Conservation (phyloP, 2,797 vertebrate species). For the Sebastes elongatus region DNA sequence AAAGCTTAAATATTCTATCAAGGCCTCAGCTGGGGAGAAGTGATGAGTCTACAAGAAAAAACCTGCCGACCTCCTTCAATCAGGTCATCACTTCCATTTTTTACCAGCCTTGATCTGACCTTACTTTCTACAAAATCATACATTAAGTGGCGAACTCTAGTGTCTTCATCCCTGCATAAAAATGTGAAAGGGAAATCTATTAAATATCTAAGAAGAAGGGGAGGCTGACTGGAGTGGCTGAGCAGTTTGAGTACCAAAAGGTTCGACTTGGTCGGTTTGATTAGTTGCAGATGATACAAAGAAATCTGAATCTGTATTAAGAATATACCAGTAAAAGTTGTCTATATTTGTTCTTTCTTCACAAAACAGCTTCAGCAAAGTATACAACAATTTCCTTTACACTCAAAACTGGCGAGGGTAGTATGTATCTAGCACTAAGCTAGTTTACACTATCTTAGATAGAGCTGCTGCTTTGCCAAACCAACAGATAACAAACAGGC, state of each 20-base stretch:
- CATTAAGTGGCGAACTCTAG: background rate
- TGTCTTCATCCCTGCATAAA: background rate
- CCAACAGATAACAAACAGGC: background rate
- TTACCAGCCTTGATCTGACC: background rate
- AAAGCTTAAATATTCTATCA: slow-evolving; percentile 55
- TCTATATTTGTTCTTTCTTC: background rate
- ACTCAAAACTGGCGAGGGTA: background rate
- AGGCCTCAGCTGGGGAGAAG: slow-evolving; percentile 51
- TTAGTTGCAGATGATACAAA: background rate
- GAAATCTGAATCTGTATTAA: background rate
- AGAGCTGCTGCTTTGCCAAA: background rate
- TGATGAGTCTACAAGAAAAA: slow-evolving; percentile 13
- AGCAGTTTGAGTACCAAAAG: background rate
- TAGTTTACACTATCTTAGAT: background rate
- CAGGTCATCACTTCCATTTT: slow-evolving; percentile 1
- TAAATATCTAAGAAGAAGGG: background rate
- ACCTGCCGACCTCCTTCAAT: background rate
- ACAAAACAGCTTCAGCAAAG: background rate
- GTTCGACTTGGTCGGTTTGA: background rate
- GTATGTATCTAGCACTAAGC: background rate
- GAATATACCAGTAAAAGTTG: background rate
- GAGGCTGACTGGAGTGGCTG: background rate
- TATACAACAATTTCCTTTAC: background rate
- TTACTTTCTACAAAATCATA: background rate
- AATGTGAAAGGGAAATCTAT: background rate